A percentile compares a stretch with the other conserved stretches of the same genome.
Conservation (phyloP, 2,888 invertebrate genomes). For the Stenchaetothrips biformis region DNA sequence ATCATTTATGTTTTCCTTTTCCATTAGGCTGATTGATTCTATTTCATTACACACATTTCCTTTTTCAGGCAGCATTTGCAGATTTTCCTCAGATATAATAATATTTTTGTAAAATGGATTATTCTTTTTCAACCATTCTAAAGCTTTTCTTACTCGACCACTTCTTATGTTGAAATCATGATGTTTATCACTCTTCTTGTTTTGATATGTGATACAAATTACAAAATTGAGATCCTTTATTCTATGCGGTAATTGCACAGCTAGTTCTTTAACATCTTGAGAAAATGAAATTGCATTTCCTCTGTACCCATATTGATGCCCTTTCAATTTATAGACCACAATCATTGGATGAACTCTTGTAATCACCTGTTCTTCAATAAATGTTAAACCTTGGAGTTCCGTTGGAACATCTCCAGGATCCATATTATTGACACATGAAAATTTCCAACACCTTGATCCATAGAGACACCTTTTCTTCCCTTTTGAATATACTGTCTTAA, state of each 20-base stretch:
- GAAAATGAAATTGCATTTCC: slow-evolving; percentile 31
- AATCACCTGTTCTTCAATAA: slow-evolving; percentile 31
- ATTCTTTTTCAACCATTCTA: not conserved
- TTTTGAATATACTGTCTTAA: not conserved
- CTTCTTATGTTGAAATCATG: not conserved
- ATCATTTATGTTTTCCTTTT: too few species aligned
- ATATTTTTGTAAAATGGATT: slow-evolving; percentile 27
- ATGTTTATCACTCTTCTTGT: not conserved
- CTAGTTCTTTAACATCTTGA: slow-evolving; percentile 28
- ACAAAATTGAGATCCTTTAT: not conserved
- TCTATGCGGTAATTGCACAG: slow-evolving; percentile 25
- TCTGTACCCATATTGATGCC: slow-evolving; percentile 30
- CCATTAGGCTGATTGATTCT: not conserved
- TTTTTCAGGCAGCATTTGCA: slow-evolving; percentile 5
- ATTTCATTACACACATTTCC: not conserved
- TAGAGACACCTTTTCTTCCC: not conserved
- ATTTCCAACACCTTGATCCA: not conserved
- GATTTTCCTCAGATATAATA: not conserved
- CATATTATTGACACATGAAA: not conserved
- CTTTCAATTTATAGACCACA: slow-evolving; percentile 30
- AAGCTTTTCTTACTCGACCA: not conserved
- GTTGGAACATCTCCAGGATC: slow-evolving; percentile 22
- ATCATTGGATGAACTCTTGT: slow-evolving; percentile 32
- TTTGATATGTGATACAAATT: not conserved
- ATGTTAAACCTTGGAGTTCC: slow-evolving; percentile 25